Conservation (phyloP, 2,888 invertebrate species). For the Ethmia dodecea region DNA sequence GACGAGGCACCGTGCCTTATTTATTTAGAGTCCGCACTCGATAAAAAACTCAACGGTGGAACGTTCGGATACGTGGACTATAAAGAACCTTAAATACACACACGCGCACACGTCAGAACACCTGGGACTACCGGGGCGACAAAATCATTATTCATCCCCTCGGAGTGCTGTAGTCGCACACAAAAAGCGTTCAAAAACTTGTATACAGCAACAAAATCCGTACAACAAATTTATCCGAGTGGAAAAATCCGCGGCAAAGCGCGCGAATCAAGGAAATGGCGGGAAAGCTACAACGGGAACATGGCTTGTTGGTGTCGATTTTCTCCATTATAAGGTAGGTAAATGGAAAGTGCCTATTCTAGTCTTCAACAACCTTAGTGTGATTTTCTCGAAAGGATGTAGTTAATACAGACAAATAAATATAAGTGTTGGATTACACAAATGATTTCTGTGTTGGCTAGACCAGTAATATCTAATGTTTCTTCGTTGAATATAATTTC, state of each 20-base stretch:
- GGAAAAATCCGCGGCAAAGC: conserved; percentile 24
- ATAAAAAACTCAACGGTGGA: conserved; percentile 33
- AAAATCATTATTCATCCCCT: conserved; percentile 36
- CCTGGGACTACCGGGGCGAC: conserved; percentile 32
- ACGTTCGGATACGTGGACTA: conserved; percentile 18
- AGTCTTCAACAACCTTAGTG: not conserved
- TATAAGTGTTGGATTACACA: too few species aligned
- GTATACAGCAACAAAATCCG: conserved; percentile 25
- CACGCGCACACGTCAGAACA: conserved; percentile 16
- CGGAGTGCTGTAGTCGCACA: conserved; percentile 15
- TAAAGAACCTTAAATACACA: conserved; percentile 15
- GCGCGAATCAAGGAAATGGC: conserved; percentile 33
- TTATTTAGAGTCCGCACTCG: conserved; percentile 42
- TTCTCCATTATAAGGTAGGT: conserved; percentile 32
- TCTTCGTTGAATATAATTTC: too few species aligned
- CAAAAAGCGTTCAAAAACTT: conserved; percentile 29
- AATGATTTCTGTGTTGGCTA: too few species aligned
- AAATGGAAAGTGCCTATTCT: conserved; percentile 14
- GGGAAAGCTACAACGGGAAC: conserved; percentile 36
- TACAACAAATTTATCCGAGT: conserved; percentile 25
- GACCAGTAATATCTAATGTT: too few species aligned
- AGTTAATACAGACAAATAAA: too few species aligned
- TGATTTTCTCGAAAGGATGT: not conserved
- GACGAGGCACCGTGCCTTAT: conserved; percentile 35
- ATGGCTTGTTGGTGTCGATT: conserved; percentile 27